phyloP scores from a whole-genome alignment of 1,140 invertebrate genomes.

The Polypedilum pembai region DNA sequence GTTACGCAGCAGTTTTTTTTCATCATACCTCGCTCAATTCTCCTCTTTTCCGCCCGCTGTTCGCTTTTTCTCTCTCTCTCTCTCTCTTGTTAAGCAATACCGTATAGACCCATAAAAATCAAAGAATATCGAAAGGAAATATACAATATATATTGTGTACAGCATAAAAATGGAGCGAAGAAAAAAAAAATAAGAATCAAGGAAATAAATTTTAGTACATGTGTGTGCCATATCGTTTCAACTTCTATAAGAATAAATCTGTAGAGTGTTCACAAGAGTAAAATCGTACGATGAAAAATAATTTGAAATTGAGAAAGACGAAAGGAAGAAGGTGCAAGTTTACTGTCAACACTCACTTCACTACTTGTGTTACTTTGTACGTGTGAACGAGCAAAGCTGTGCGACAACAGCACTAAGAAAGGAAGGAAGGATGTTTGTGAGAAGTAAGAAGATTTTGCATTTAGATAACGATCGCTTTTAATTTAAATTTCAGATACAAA shows the following conservation, averaged over 20 bases:
- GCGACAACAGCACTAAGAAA: no score
- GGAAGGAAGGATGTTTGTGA: no score
- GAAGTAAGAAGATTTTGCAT: no score
- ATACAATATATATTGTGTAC: constrained; percentile 1
- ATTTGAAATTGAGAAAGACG: background rate
- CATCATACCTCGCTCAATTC: background rate
- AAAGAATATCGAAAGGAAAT: constrained; percentile 14
- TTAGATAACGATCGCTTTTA: no score
- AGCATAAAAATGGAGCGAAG: background rate
- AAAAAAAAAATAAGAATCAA: background rate
- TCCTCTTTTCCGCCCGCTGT: background rate
- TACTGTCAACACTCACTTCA: constrained; percentile 16
- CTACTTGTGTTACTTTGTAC: constrained; percentile 3
- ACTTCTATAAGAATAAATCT: background rate
- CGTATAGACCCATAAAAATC: constrained; percentile 28
- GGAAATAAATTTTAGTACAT: constrained; percentile 26
- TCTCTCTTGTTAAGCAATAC: constrained; percentile 23
- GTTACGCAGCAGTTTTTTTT: constrained; percentile 25
- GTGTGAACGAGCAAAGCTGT: background rate
- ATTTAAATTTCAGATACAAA: no score
- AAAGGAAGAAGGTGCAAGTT: constrained; percentile 2
- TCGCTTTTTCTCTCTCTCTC: background rate
- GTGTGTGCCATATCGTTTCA: constrained; percentile 6
- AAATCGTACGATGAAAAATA: background rate
- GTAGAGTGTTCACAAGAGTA: background rate